Evolutionary conservation across 1,140 invertebrate genomes (phyloP), one percentile per base, ranked within the genome.

Genomic region (Anastrepha ludens): DNA sequence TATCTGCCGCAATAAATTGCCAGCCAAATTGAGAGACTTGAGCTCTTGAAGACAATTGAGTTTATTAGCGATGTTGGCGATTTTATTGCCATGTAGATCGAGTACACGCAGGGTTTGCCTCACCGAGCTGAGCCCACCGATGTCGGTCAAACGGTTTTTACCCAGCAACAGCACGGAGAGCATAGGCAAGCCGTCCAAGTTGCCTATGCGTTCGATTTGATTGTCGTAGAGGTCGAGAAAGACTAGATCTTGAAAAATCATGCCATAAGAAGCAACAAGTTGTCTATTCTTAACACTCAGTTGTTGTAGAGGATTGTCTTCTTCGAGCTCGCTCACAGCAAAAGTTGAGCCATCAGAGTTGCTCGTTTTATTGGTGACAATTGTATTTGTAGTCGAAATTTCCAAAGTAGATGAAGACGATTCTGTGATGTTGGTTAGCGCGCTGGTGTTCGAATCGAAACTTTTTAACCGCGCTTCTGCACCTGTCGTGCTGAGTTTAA

Each of bases 221-320:
- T 99, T 99, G 93, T 98, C 97, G 93, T 98, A 99, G 4, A 99
- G 94, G 93, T 99, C 98, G 70, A 99, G 95, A 91, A 98, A 98
- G 47, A 99, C 97, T 65, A 98, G 93, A 93, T 97, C 95, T 55
- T 95, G 95, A 87, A 98, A 95, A 88, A 95, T 95, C 70, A 94
- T 92, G 7, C 91, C 92, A 29, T 93, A 93, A 67, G 88, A 90
- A 74, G 91, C 90, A 8, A 90, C 91, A 6, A 92, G 62, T 60
- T 92, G 90, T n/a, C 91, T 92, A 81, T 93, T 93, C 85, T 93
- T 93, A 39, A 93, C 91, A 86, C 88, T 90, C 59, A 93, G 74
- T 55, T 91, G 89, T 41, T 91, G 81, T 70, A 78, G 41, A 78
- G 88, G 70, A 58, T 87, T 62, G 20, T 74, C 55, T 64, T 87